These are phyloP conservation scores for Pseudomyrmex flavicornis DNA, from an alignment of 1,140 invertebrate species.

Conservation along the genomic window DNA sequence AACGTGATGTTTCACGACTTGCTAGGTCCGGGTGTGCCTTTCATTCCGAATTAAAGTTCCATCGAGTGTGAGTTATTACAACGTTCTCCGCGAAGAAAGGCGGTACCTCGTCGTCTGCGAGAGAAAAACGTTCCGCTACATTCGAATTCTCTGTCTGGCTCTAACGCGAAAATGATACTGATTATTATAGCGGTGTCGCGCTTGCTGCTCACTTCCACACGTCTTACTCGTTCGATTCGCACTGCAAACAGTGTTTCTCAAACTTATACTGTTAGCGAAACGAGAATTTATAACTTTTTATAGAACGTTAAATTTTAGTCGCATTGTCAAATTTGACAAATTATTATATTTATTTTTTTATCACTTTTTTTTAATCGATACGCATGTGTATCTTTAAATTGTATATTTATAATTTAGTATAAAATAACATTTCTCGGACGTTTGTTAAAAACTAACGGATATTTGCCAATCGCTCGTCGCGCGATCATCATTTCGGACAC, in stretches of 20 bases:
- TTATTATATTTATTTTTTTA: no score
- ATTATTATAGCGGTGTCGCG: constrained; percentile 74
- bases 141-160: constrained; percentile 21
- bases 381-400: no score
- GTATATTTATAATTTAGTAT: no score
- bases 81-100: background rate
- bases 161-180: constrained; percentile 70
- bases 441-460: background rate
- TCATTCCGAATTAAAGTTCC: constrained; percentile 45
- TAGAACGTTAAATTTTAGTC: background rate
- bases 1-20: constrained; percentile 39
- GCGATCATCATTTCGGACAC: background rate
- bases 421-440: no score
- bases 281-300: background rate
- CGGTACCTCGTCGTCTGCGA: background rate
- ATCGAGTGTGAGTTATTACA: constrained; percentile 26
- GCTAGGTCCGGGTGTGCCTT: constrained; percentile 1
- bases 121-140: constrained; percentile 21
- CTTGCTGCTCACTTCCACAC: constrained; percentile 67
- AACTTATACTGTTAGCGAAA: background rate
- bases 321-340: no score
- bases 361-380: no score
- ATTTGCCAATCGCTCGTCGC: background rate
- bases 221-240: constrained; percentile 11
- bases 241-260: constrained; percentile 18